Evolutionary conservation across 2,113 vertebrate species (phyloP).

Genomic region (Chelonoidis abingdonii): DNA sequence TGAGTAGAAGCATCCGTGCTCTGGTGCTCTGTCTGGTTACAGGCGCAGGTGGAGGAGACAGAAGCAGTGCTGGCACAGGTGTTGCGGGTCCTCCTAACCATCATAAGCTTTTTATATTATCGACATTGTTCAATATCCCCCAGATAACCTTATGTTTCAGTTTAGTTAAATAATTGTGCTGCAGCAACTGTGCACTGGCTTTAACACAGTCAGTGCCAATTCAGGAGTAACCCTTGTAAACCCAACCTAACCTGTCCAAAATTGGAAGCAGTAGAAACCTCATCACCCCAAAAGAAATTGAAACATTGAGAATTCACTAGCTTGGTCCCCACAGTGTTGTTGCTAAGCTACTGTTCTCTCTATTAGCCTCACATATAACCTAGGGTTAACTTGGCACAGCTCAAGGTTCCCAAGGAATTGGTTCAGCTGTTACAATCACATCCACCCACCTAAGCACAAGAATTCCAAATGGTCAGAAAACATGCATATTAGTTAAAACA

Average conservation of each 20-base stretch:
- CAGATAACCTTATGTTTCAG: neutral
- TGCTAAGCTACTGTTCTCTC: neutral
- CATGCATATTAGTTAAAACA: too few species aligned
- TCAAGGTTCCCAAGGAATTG: neutral
- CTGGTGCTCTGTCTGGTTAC: too few species aligned
- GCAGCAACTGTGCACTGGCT: neutral
- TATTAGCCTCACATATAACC: neutral
- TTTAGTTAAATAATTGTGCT: neutral
- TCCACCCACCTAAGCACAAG: neutral
- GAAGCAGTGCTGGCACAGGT: too few species aligned
- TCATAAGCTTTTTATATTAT: neutral
- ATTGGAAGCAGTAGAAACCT: neutral
- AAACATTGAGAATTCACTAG: accelerated
- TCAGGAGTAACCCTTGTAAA: neutral
- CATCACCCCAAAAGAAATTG: neutral
- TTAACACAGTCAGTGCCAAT: neutral
- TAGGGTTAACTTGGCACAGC: neutral
- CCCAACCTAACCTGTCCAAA: neutral
- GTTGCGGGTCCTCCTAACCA: too few species aligned
- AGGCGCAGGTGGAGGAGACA: too few species aligned
- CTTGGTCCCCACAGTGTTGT: neutral
- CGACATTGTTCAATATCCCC: neutral
- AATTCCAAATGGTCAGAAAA: too few species aligned
- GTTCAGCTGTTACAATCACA: neutral
- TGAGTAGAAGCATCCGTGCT: too few species aligned